These are phyloP conservation scores for Molossus alvarezi DNA, from an alignment of 2,797 vertebrate genomes.

Conservation along the genomic window DNA sequence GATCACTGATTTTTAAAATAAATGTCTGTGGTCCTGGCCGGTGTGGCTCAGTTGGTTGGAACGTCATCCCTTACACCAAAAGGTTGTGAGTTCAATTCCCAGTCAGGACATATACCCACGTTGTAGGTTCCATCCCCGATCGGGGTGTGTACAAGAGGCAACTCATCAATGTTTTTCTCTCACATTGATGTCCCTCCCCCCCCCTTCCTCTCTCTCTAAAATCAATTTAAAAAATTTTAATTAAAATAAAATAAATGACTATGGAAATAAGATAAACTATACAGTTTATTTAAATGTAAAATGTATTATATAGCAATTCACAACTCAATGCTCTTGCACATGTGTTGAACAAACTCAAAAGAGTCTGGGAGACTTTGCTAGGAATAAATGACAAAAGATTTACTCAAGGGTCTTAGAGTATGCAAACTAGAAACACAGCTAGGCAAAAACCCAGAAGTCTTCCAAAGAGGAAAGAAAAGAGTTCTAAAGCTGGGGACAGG, in stretches of 20 bases:
- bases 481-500: no score
- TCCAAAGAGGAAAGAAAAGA: background rate
- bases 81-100: no score
- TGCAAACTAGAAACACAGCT: background rate
- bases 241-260: background rate
- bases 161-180: no score
- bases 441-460: background rate
- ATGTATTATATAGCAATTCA: background rate
- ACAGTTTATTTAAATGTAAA: background rate
- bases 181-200: no score
- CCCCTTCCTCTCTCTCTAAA: no score
- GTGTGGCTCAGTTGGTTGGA: no score
- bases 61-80: no score
- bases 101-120: no score
- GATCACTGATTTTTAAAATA: conserved; percentile 18
- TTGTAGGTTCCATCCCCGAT: no score
- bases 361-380: background rate
- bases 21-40: background rate
- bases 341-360: background rate
- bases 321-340: background rate
- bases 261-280: background rate
- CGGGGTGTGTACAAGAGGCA: no score
- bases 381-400: background rate
- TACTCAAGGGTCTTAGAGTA: background rate
- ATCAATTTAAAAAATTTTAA: no score